Conservation (phyloP, 1,140 invertebrate species). For the Parasteatoda tepidariorum region DNA sequence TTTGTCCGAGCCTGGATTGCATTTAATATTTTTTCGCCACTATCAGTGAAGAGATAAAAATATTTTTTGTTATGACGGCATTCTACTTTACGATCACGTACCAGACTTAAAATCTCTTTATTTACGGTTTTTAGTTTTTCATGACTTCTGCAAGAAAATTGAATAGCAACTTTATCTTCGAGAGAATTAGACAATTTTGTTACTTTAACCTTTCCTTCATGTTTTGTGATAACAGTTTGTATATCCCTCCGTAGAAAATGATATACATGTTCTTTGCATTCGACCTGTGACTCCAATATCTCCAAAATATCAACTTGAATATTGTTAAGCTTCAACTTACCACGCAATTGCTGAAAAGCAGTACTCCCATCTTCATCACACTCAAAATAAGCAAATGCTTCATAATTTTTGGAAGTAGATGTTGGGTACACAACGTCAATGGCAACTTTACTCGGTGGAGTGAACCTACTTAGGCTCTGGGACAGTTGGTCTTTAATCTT, state of each 20-base stretch:
- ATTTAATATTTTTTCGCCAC: not conserved
- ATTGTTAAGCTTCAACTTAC: not conserved
- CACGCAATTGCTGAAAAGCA: slow-evolving; percentile 5
- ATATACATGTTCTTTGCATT: not conserved
- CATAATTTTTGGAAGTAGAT: not conserved
- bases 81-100: not conserved
- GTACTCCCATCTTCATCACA: slow-evolving; percentile 12
- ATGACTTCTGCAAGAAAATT: not conserved
- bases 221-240: not conserved
- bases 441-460: not conserved
- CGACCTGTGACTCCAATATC: slow-evolving; percentile 1
- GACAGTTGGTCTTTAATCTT: not conserved
- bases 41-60: not conserved
- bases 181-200: not conserved
- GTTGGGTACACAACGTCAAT: slow-evolving; percentile 30
- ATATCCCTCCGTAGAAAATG: not conserved
- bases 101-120: not conserved
- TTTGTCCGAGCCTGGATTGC: not conserved
- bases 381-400: slow-evolving; percentile 36
- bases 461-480: not conserved
- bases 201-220: not conserved
- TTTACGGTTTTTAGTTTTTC: not conserved
- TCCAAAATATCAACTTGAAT: not conserved
- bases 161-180: not conserved
- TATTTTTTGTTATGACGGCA: slow-evolving; percentile 2